Conservation (phyloP, 2,113 vertebrate genomes). For the Opisthocomus hoazin region DNA sequence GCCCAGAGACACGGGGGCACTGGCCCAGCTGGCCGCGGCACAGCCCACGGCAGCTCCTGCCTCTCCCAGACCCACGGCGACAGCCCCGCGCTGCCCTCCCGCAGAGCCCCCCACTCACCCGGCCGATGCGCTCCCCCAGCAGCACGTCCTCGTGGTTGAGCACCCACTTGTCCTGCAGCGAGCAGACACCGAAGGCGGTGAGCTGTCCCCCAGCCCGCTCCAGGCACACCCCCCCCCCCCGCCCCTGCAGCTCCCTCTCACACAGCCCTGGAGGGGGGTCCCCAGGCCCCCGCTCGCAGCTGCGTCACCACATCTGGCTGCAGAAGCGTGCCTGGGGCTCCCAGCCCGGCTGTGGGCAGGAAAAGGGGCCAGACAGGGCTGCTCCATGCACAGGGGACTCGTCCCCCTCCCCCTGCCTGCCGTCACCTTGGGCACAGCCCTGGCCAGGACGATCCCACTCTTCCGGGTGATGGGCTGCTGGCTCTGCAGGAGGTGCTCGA, state of each 20-base stretch:
- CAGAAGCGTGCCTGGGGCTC: background rate
- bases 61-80: background rate
- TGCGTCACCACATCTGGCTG: background rate
- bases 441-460: constrained; percentile 76
- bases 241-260: background rate
- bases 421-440: constrained; percentile 80
- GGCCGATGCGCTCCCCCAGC: constrained; percentile 88
- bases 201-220: background rate
- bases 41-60: background rate
- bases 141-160: constrained; percentile 90
- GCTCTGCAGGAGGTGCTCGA: constrained; percentile 79
- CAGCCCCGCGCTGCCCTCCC: background rate
- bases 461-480: constrained; percentile 85
- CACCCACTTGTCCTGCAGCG: constrained; percentile 91
- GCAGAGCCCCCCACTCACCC: constrained; percentile 70
- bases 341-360: background rate
- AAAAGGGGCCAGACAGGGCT: background rate
- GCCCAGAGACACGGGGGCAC: background rate
- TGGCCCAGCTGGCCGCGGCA: rapidly evolving
- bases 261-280: rapidly evolving
- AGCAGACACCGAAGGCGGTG: background rate
- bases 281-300: background rate
- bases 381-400: rapidly evolving
- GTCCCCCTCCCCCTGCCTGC: background rate
- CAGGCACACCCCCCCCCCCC: background rate